A percentile compares a stretch with the other conserved stretches of the same genome.
Evolutionary conservation across 2,888 invertebrate genomes (phyloP).

Genomic region (Xylocampa areola): DNA sequence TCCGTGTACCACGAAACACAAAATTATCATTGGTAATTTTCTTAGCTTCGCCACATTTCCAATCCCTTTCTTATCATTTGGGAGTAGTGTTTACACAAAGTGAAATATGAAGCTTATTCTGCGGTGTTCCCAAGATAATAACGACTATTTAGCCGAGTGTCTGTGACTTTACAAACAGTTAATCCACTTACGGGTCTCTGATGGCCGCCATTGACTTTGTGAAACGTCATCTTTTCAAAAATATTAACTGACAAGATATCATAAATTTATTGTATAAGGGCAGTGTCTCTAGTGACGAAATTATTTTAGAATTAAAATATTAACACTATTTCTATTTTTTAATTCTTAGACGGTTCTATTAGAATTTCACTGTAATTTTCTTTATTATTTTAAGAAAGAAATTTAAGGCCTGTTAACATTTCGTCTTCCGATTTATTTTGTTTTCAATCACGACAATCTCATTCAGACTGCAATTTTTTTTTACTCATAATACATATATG

Average conservation of each 20-base stretch:
- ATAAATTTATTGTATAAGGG: neutral
- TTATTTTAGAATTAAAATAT: neutral
- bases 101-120: constrained; percentile 61
- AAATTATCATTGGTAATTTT: constrained; percentile 2
- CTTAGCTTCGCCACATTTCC: constrained; percentile 8
- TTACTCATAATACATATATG: neutral
- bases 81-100: constrained; percentile 52
- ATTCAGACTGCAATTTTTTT: neutral
- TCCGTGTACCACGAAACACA: neutral
- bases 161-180: constrained; percentile 71
- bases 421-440: neutral
- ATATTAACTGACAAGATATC: constrained; percentile 23
- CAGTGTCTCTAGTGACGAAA: neutral
- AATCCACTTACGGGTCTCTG: constrained; percentile 73
- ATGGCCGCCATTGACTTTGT: constrained; percentile 49
- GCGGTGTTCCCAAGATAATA: constrained; percentile 59
- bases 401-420: neutral
- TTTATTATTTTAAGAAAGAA: too few relatives aligned
- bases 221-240: constrained; percentile 54
- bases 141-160: constrained; percentile 59
- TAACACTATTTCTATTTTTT: too few relatives aligned
- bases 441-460: too few relatives aligned
- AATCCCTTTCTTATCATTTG: constrained; percentile 44
- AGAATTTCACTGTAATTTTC: too few relatives aligned
- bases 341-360: too few relatives aligned